A percentile compares a stretch with the other conserved stretches of the same genome.
Conservation (phyloP, 2,797 vertebrate species). For the Xiphophorus birchmanni region DNA sequence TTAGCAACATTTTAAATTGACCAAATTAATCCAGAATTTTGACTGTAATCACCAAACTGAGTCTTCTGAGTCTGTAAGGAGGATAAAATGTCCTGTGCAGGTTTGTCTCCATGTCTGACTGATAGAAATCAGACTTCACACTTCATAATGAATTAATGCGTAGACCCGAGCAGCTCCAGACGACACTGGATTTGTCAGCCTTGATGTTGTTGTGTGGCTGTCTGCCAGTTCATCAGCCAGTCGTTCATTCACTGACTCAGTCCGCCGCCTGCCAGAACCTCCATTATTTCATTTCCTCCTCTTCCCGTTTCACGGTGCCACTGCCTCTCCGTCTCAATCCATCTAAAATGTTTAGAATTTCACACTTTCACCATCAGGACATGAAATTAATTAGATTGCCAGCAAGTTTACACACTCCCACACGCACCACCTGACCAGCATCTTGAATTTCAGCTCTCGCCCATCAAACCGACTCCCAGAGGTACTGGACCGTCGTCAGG, state of each 20-base stretch:
- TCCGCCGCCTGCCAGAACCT: slow-evolving; percentile 27
- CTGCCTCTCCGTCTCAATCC: slow-evolving; percentile 17
- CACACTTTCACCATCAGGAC: slow-evolving; percentile 60
- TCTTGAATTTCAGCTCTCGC: slow-evolving; percentile 12
- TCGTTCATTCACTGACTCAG: slow-evolving; percentile 23
- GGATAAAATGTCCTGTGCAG: neutral
- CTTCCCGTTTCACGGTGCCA: slow-evolving; percentile 16
- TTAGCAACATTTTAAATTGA: neutral
- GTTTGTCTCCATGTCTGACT: neutral
- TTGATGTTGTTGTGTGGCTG: slow-evolving; percentile 6
- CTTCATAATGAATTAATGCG: slow-evolving; percentile 15
- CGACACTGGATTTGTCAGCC: slow-evolving; percentile 5
- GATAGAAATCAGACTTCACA: slow-evolving; percentile 5
- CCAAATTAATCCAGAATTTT: neutral
- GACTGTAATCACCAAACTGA: neutral
- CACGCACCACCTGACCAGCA: slow-evolving; percentile 20
- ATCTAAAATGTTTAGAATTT: slow-evolving; percentile 54
- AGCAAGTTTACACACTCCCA: slow-evolving; percentile 31
- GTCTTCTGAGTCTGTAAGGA: neutral
- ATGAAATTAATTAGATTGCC: slow-evolving; percentile 55
- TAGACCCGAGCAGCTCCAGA: slow-evolving; percentile 1
- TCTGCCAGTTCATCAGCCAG: slow-evolving; percentile 44
- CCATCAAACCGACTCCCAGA: slow-evolving; percentile 19
- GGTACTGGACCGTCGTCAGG: neutral
- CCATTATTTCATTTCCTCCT: slow-evolving; percentile 46